Evolutionary conservation across 2,797 vertebrate species (phyloP).

Genomic region (Enteromius trimaculatus): DNA sequence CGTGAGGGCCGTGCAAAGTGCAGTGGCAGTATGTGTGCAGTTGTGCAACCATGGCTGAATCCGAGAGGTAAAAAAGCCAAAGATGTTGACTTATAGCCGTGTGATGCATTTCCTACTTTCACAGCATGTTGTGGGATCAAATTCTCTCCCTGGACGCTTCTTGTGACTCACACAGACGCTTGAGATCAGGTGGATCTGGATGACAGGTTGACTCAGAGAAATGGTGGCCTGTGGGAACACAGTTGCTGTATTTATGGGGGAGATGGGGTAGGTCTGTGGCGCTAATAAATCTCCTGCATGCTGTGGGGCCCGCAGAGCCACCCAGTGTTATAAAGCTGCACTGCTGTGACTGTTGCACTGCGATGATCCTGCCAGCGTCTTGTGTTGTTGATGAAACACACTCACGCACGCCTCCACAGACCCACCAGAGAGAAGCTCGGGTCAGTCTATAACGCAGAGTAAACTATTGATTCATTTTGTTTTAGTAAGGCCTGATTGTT

Average conservation of each 20-base stretch:
- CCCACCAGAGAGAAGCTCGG: conserved; percentile 20
- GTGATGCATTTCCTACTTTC: conserved; percentile 33
- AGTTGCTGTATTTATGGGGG: conserved; percentile 63
- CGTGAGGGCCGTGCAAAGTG: conserved; percentile 13
- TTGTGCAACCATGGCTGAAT: conserved; percentile 27
- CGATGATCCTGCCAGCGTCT: not conserved
- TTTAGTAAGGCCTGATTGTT: conserved; percentile 77
- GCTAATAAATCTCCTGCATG: conserved; percentile 62
- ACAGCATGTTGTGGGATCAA: conserved; percentile 34
- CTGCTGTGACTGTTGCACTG: conserved; percentile 25
- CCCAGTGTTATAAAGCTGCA: conserved; percentile 59
- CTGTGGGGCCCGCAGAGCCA: conserved; percentile 65
- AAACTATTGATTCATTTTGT: conserved; percentile 75
- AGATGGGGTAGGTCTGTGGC: conserved; percentile 49
- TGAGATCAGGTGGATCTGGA: conserved; percentile 31
- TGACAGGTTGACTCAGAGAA: conserved; percentile 26
- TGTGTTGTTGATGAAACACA: not conserved
- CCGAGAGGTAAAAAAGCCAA: conserved; percentile 23
- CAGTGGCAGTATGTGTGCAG: not conserved
- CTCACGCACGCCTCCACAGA: not conserved
- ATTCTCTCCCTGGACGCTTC: conserved; percentile 35
- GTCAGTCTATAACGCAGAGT: conserved; percentile 38
- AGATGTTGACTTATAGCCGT: conserved; percentile 29
- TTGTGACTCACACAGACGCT: conserved; percentile 10
- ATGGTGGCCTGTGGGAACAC: conserved; percentile 34